Percentiles rank a stretch among this genome's conserved stretches.
These are phyloP conservation scores for Tricholaema leucomelas DNA, from an alignment of 2,113 vertebrate species.

Conservation along the genomic window DNA sequence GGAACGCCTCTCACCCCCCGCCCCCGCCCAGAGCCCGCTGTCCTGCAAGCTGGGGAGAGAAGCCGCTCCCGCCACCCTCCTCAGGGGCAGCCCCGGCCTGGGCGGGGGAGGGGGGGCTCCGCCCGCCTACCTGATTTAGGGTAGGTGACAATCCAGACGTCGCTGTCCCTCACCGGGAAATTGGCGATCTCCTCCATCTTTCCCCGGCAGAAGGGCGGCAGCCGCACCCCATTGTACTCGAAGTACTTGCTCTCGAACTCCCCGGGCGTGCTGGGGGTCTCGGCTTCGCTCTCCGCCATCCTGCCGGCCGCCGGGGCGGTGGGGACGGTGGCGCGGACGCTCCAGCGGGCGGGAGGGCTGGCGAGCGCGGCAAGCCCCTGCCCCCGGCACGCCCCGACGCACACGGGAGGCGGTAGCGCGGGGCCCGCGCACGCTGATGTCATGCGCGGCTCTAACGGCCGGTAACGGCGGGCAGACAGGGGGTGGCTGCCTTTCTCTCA, in stretches of 20 bases:
- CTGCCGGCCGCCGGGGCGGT: not conserved
- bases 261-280: slow-evolving; percentile 94
- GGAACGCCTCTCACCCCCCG: not conserved
- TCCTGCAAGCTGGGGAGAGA: not conserved
- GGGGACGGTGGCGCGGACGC: not conserved
- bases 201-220: slow-evolving; percentile 96
- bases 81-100: not conserved
- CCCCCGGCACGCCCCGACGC: not conserved
- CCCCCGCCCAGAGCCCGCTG: not conserved
- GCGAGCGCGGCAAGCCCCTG: not conserved
- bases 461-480: no score
- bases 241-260: slow-evolving; percentile 99
- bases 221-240: slow-evolving; percentile 93
- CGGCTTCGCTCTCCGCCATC: slow-evolving; percentile 97
- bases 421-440: slow-evolving; percentile 76
- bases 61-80: not conserved
- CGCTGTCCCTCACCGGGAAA: slow-evolving; percentile 92
- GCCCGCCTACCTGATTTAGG: slow-evolving; percentile 89
- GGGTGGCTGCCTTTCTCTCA: no score
- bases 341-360: not conserved
- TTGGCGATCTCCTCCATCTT: slow-evolving; percentile 96
- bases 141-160: slow-evolving; percentile 97
- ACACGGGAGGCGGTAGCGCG: not conserved
- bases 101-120: not conserved
- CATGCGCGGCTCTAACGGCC: slow-evolving; percentile 44